Base-by-base conservation (phyloP, 2,797 vertebrate genomes). In the Rallus crepitans region DNA sequence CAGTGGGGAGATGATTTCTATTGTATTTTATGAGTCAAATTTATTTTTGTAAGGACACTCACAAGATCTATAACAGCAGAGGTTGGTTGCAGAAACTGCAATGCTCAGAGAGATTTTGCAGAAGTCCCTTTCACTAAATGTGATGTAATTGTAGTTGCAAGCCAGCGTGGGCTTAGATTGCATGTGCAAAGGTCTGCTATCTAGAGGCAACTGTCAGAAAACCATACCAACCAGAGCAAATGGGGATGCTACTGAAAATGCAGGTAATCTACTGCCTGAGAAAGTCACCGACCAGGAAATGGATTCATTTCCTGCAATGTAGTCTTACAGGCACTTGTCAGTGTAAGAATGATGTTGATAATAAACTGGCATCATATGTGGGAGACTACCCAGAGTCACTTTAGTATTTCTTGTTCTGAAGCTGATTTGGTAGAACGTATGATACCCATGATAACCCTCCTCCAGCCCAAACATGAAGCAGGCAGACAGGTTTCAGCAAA, bases 381-480 rank as follows among this genome's bases (percentile, higher is more conserved):
- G 40, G 85, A 45, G 63, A 66, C 47, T 57, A 42, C 28, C 11
- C 33, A 40, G 25, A 68, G 27, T 52, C 52, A 77, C 33, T 4
- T 65, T 56, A 40, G 8, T 39, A 27, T 82, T 71, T 80, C 40
- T 72, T 19, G 7, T 47, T 73, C 47, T 64, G 72, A 82, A 61
- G 50, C 39, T 45, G 40, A 76, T 39, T 66, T 23, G 33, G 11
- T 47, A 40, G 56, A 83, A 73, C 0, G 2, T 19, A 9, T 39
- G 15, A 30, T 55, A 35, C 24, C 42, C 10, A 47, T 57, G 45
- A 35, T 39, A 79, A 52, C 25, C 0, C 0, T 42, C 8, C 50
- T 48, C 55, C 24, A 52, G 28, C 9, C 4, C 70, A 27, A 83
- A 73, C 12, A 10, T 16, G 56, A 66, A 75, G 18, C 20, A 48